Evolutionary conservation across 2,113 vertebrate species (phyloP).

Genomic region (Stegostoma tigrinum): DNA sequence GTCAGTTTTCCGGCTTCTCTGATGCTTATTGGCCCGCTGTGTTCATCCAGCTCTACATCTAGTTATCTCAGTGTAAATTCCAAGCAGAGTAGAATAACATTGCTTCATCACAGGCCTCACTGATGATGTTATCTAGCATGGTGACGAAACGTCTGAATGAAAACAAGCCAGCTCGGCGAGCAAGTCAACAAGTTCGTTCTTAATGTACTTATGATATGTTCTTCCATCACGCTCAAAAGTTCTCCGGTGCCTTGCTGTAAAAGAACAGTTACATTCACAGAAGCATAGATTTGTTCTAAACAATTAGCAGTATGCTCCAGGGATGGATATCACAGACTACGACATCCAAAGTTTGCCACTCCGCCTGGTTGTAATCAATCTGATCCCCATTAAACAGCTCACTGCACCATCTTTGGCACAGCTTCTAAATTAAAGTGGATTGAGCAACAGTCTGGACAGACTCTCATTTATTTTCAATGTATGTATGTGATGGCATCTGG

Average conservation of each 20-base stretch:
- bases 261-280: neutral
- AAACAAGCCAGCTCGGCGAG: too few species aligned
- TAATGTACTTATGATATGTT: neutral
- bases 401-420: neutral
- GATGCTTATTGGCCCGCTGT: too few species aligned
- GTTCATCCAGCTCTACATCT: too few species aligned
- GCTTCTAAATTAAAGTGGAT: too few species aligned
- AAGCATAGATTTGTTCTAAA: neutral
- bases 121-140: too few species aligned
- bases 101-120: too few species aligned
- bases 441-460: neutral
- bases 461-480: conserved; percentile 18
- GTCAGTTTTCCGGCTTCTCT: too few species aligned
- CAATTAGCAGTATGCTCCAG: conserved; percentile 16
- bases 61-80: too few species aligned
- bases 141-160: too few species aligned
- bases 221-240: neutral
- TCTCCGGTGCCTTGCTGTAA: neutral
- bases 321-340: neutral
- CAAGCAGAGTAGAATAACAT: too few species aligned
- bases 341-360: neutral
- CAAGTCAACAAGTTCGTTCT: too few species aligned
- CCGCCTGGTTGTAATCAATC: neutral
- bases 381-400: neutral
- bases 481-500: neutral